These are phyloP conservation scores for Xyliphius kryptos DNA, from an alignment of 2,113 vertebrate species.

Conservation along the genomic window DNA sequence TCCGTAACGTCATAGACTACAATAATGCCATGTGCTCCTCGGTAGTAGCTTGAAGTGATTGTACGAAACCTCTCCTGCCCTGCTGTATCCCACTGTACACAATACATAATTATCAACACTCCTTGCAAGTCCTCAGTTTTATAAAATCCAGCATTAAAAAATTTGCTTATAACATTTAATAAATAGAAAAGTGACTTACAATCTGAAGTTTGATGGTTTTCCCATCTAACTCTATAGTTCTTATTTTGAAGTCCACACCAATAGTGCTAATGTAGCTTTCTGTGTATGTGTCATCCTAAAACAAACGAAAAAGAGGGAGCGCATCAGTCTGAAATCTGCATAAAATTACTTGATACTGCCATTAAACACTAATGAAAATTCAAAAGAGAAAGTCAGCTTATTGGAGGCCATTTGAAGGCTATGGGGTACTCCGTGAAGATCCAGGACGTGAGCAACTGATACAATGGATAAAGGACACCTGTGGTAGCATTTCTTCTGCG, in stretches of 20 bases:
- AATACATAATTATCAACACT: neutral
- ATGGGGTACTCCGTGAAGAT: no score
- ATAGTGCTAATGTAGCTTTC: constrained; percentile 99
- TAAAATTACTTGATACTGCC: neutral
- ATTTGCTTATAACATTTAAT: neutral
- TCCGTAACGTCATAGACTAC: constrained; percentile 98
- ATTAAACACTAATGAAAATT: no score
- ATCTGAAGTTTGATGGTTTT: constrained; percentile 99
- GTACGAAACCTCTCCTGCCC: constrained; percentile 97
- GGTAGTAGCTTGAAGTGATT: constrained; percentile 98
- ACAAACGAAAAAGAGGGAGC: constrained; percentile 20
- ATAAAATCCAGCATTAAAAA: neutral
- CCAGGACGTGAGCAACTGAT: no score
- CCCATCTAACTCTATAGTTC: constrained; percentile 98
- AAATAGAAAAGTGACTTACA: constrained; percentile 69
- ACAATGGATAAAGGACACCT: no score
- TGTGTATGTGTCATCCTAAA: constrained; percentile 97
- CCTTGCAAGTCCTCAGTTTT: neutral
- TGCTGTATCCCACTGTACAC: constrained; percentile 89
- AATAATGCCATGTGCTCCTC: constrained; percentile 97
- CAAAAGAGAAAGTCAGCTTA: no score
- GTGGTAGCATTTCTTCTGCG: no score
- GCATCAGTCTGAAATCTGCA: neutral
- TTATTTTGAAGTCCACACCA: constrained; percentile 99
- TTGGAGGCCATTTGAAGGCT: no score